Evolutionary conservation across 2,888 invertebrate species (phyloP), one percentile per base, ranked within the genome.

Genomic region (Oscheius sp.): DNA sequence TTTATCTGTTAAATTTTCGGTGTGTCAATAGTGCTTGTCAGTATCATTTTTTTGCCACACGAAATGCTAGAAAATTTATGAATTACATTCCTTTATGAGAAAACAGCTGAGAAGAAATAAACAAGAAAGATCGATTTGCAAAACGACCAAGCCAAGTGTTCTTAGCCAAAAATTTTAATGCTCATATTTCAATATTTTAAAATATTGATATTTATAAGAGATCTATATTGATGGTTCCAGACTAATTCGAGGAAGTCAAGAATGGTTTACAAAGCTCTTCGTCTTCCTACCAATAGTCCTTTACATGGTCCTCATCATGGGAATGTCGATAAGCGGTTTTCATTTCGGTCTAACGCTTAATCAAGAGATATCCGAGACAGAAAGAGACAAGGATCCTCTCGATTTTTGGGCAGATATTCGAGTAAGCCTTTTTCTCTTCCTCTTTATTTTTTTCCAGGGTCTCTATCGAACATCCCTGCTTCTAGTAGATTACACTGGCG

Each of bases 361-460:
- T 5, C 20, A n/a, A 6, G 49, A 67, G 12, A 36, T 72, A 38
- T 59, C 67, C 3, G 73, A 68, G 24, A 49, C 57, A n/a, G 67
- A 70, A 26, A 70, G 74, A 9, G 71, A 67, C 32, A 50, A 67
- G 24, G 77, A 76, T 63, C 75, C 74, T 6, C 56, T 64, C 9
- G 77, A 77, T 45, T 79, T 77, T 45, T 79, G 73, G 73, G 68
- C 68, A 9, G 74, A 79, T 71, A 49, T 79, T n/a, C 73, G 61
- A 57, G 78, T 77, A 26, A 28, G 66, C 9, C 9, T 24, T 6
- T 9, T 26, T 45, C 17, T n/a, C 45, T 24, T 44, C 36, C 2
- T 32, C 22, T 6, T 24, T 2, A n/a, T 2, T n/a, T 17, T 2
- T 32, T 45, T 70, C 17, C 61, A 77, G 77, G 78, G 78, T 2